These are phyloP conservation scores for Polypterus senegalus DNA, from an alignment of 2,113 vertebrate genomes.

Conservation along the genomic window DNA sequence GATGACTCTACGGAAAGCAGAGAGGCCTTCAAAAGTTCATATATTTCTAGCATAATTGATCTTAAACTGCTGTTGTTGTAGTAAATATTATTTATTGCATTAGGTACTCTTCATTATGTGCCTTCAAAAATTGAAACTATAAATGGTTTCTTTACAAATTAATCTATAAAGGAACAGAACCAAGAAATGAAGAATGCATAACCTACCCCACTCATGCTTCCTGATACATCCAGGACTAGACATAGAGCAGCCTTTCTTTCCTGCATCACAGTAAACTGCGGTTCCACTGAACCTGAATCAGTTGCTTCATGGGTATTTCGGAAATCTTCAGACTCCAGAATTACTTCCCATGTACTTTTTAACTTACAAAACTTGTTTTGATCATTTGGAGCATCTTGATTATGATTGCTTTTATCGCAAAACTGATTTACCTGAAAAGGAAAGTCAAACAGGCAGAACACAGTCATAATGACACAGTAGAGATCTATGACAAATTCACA, in stretches of 20 bases:
- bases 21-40: too few species aligned
- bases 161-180: neutral
- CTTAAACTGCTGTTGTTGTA: neutral
- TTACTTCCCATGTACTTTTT: conserved; percentile 2
- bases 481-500: too few species aligned
- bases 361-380: neutral
- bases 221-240: conserved; percentile 2
- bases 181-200: neutral
- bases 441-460: too few species aligned
- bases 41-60: too few species aligned
- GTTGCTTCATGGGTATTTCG: neutral
- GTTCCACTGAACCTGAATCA: neutral
- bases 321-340: neutral
- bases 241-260: neutral
- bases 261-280: neutral
- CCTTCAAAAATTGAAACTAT: neutral
- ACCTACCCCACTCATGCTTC: conserved; percentile 4
- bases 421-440: conserved; percentile 2
- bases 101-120: neutral
- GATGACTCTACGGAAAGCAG: too few species aligned
- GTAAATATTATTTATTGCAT: neutral
- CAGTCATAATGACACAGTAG: too few species aligned
- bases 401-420: neutral
- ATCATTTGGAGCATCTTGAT: neutral
- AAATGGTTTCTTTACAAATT: neutral